Evolutionary conservation across 2,113 vertebrate genomes (phyloP), one percentile per base, ranked within the genome.

Genomic region (Melanostigma gelatinosum): DNA sequence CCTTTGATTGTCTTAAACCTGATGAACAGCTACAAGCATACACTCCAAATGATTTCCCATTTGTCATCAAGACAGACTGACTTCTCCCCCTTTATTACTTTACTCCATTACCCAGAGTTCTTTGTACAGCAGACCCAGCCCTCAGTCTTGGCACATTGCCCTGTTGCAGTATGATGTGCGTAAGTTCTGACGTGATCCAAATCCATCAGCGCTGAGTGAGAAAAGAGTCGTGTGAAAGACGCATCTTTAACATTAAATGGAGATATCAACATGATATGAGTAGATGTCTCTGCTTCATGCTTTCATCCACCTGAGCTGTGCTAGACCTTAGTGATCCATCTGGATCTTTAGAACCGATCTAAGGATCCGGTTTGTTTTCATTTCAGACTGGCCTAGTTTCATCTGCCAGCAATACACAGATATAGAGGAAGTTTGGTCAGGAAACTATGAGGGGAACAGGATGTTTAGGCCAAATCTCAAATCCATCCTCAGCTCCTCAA

Each of bases 321-420:
- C 78, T 84, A 75, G 72, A 62, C 69, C 58, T 32, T 52, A 67
- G 52, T 11, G 77, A 85, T 85, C 69, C 52, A 48, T 77, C 83
- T 77, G 77, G 75, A 57, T 77, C 76, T 79, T 48, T 46, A 66
- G 72, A 66, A 63, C 40, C 38, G n/a, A 82, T 86, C 75, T 79
- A 24, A 34, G 75, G 88, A 90, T 89, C 88, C 81, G 77, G 89
- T 87, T 91, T 91, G 86, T 86, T 92, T 93, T 92, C 80, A 92
- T 90, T 91, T 89, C 66, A 86, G 55, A 70, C 65, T 52, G 52
- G 42, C 36, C 54, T 40, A 69, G 10, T 67, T 75, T 71, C 24
- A 68, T 50, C 42, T 9, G 29, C 40, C 63, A n/a, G 60, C 27
- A 66, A 7, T 44, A 54, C n/a, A 8, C 5, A 15, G 24, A 40